Conservation (phyloP, 2,797 vertebrate species). For the Microctenopoma stevenorrisi region DNA sequence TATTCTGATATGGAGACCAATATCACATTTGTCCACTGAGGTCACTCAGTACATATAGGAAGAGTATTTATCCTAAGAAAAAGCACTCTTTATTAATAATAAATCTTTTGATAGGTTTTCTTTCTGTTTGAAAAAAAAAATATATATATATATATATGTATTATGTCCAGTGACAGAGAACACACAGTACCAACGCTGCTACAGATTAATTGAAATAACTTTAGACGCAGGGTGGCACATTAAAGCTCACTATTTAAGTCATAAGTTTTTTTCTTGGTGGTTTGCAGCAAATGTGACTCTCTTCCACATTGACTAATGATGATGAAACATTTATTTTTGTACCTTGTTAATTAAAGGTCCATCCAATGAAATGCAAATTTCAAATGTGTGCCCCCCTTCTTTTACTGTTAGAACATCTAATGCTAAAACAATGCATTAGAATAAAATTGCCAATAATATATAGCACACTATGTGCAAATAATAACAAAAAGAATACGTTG, state of each 20-base stretch:
- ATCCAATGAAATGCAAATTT: background rate
- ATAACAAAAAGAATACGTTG: background rate
- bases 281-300: background rate
- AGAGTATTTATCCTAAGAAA: too few relatives aligned
- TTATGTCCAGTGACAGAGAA: too few relatives aligned
- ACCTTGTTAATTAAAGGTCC: background rate
- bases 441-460: background rate
- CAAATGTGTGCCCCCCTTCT: background rate
- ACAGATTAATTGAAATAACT: background rate
- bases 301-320: background rate
- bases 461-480: too few relatives aligned
- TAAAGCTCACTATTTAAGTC: background rate
- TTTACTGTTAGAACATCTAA: background rate
- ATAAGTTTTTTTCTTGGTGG: background rate
- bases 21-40: conserved; percentile 21
- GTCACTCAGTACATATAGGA: too few relatives aligned
- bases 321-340: background rate
- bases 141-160: too few relatives aligned
- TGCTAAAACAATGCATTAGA: background rate
- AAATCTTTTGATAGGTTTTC: too few relatives aligned
- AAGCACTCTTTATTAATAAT: too few relatives aligned
- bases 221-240: background rate
- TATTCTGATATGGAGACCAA: conserved; percentile 32
- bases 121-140: too few relatives aligned
- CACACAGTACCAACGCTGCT: too few relatives aligned